Percentiles rank a stretch among this genome's conserved stretches.
These are phyloP conservation scores for Tinea pellionella DNA, from an alignment of 2,888 invertebrate species.

Conservation along the genomic window DNA sequence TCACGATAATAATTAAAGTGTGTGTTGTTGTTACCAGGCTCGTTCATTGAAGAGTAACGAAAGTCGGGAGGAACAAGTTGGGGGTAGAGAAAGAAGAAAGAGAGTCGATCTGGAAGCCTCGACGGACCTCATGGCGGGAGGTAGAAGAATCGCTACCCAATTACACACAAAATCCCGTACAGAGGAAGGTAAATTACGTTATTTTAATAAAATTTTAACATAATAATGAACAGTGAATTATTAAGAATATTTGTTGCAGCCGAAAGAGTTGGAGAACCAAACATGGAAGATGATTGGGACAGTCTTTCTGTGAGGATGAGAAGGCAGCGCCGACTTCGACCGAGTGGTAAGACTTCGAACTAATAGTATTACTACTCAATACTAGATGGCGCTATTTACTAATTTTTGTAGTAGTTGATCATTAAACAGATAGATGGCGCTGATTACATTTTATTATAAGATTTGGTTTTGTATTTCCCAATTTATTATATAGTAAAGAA, in stretches of 20 bases:
- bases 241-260: conserved; percentile 30
- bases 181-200: conserved; percentile 73
- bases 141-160: conserved; percentile 82
- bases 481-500: no score
- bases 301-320: conserved; percentile 82
- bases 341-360: conserved; percentile 42
- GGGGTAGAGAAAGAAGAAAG: conserved; percentile 75
- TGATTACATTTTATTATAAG: not conserved
- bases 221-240: not conserved
- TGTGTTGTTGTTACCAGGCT: conserved; percentile 27
- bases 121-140: conserved; percentile 86
- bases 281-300: conserved; percentile 82
- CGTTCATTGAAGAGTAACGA: conserved; percentile 52
- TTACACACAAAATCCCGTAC: conserved; percentile 85
- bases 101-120: conserved; percentile 86
- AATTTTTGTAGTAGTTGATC: not conserved
- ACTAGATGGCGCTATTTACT: conserved; percentile 22
- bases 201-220: conserved; percentile 5
- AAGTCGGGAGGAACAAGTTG: conserved; percentile 53
- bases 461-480: not conserved
- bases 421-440: not conserved
- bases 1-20: no score
- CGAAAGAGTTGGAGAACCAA: conserved; percentile 70
- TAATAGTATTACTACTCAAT: conserved; percentile 22
- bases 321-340: conserved; percentile 69